Evolutionary conservation across 1,140 invertebrate species (phyloP).

Genomic region (Chrysoperla carnea): DNA sequence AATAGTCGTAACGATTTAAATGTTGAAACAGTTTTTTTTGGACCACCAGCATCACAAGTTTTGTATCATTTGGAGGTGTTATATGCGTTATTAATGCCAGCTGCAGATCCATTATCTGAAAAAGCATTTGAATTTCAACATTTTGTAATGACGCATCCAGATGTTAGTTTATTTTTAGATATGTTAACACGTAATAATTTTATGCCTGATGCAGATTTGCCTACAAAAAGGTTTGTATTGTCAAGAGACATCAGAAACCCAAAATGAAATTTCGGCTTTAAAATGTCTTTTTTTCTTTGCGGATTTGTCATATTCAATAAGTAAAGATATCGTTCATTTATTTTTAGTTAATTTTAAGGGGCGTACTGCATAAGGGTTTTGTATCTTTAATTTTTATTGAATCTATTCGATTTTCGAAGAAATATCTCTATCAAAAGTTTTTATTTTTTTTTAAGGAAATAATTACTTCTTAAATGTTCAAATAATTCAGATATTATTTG

Average conservation of each 20-base stretch:
- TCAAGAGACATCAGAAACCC: too few species aligned
- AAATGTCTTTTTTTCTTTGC: not conserved
- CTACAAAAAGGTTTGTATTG: slow-evolving; percentile 40
- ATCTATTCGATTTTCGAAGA: too few species aligned
- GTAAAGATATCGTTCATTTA: too few species aligned
- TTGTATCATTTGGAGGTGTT: slow-evolving; percentile 56
- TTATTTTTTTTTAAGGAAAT: too few species aligned
- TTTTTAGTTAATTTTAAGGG: too few species aligned
- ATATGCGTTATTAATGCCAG: slow-evolving; percentile 84
- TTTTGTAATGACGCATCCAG: slow-evolving; percentile 73
- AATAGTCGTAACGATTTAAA: slow-evolving; percentile 21
- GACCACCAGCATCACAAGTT: slow-evolving; percentile 55
- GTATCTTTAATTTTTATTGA: too few species aligned
- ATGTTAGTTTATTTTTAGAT: slow-evolving; percentile 61
- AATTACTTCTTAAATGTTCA: too few species aligned
- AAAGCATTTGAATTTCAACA: slow-evolving; percentile 74
- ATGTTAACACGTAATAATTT: slow-evolving; percentile 81
- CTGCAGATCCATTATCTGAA: slow-evolving; percentile 63
- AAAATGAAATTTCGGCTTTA: slow-evolving; percentile 11
- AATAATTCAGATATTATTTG: too few species aligned
- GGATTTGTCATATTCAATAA: not conserved
- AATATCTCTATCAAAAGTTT: too few species aligned
- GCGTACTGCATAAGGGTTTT: too few species aligned
- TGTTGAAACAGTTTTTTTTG: slow-evolving; percentile 58
- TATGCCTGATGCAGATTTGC: slow-evolving; percentile 60